Base-by-base conservation (phyloP, 1,140 invertebrate genomes). In the Littorina saxatilis region DNA sequence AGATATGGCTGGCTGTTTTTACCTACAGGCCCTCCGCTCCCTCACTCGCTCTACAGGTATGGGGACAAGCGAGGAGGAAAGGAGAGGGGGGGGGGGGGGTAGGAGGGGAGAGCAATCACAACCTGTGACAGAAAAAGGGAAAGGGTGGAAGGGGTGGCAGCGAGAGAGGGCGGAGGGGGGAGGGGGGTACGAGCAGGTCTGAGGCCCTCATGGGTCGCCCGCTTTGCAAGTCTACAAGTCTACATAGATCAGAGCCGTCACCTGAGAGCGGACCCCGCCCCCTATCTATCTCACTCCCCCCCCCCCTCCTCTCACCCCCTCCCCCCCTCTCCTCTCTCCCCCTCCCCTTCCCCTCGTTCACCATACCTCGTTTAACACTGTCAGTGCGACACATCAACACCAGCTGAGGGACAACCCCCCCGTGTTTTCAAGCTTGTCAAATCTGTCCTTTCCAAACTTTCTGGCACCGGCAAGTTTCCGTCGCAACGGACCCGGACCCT, bases 221-320 rank as follows among this genome's bases (percentile, higher is more conserved):
- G 70, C 39, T 73, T 39, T 68, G 66, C 66, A 68, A 20, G 66
- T 39, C 66, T n/a, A n/a, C n/a, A n/a, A n/a, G n/a, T n/a, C 35
- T 39, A 68, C 37, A 68, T 68, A 68, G 66, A 68, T 68, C 66
- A 68, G 66, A 68, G 66, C 35, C 35, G 66, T 68, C 66, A 68
- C 17, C 29, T 35, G 66, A 23, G 66, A 68, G 37, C 35, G 66
- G 66, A 68, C 66, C 66, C 37, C 66, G 35, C 66, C 66, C 61
- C 61, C 66, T 68, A 68, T 39, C 66, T 40, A 32, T 32, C 66
- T 40, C 66, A 17, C 70, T 50, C 39, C 43, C 23, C 40, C 55
- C 27, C 37, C 20, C 23, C 61, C 9, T 29, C 52, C 27, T 58
- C 35, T 20, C 74, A 1, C 27, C 29, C 35, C 15, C 9, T 11